Conservation (phyloP, 1,140 invertebrate genomes). For the Lethrus apterus region DNA sequence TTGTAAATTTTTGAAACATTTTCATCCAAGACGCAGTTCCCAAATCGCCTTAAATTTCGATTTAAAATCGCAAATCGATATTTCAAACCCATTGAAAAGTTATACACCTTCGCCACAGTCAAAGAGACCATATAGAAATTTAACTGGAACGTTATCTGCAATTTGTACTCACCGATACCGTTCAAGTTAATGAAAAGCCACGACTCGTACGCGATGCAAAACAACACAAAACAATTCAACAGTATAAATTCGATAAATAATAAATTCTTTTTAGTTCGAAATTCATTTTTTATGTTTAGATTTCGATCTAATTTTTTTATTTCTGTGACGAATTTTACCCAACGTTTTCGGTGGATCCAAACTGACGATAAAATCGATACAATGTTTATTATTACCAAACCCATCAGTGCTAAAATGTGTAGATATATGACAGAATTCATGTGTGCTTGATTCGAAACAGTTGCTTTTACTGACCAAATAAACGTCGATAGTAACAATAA, state of each 20-base stretch:
- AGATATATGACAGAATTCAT: too few species aligned
- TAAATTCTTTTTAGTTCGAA: not conserved
- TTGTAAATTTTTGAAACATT: too few species aligned
- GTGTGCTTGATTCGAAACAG: too few species aligned
- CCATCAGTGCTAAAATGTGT: too few species aligned
- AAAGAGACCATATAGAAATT: not conserved
- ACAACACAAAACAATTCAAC: conserved; percentile 1
- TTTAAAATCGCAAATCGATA: conserved; percentile 1
- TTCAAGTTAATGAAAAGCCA: not conserved
- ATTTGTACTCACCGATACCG: not conserved
- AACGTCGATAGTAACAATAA: too few species aligned
- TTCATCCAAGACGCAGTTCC: too few species aligned
- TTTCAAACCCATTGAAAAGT: conserved; percentile 4
- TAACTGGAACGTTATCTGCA: not conserved
- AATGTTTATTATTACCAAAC: too few species aligned
- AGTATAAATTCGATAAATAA: not conserved
- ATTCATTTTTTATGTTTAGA: not conserved
- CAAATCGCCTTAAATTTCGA: not conserved
- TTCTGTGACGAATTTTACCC: not conserved
- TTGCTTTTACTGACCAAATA: too few species aligned
- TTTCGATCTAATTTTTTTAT: conserved; percentile 2
- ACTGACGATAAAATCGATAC: not conserved
- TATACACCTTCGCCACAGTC: not conserved
- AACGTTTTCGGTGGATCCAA: not conserved
- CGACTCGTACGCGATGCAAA: not conserved